Evolutionary conservation across 2,113 vertebrate species (phyloP).

Genomic region (Micromys minutus): DNA sequence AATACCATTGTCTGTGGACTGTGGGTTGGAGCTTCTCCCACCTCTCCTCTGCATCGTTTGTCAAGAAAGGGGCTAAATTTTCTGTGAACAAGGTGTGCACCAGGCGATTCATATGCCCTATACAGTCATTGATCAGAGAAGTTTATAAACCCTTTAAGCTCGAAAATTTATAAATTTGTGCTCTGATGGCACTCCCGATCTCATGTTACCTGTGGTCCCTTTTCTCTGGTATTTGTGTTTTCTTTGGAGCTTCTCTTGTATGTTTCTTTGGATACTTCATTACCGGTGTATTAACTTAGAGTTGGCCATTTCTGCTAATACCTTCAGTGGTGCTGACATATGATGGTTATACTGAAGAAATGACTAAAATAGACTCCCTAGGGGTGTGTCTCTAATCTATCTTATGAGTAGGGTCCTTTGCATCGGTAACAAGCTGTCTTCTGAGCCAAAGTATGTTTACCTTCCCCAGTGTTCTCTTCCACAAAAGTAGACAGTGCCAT

Average conservation of each 20-base stretch:
- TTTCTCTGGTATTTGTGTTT: not conserved
- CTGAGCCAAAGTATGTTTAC: not conserved
- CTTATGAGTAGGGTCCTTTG: not conserved
- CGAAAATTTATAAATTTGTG: constrained; percentile 30
- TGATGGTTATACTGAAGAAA: not conserved
- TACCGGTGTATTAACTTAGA: not conserved
- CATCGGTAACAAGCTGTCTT: not conserved
- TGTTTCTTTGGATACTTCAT: not conserved
- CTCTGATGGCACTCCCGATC: not conserved
- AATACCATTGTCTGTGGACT: not conserved
- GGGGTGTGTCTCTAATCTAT: not conserved
- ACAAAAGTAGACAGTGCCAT: constrained; percentile 4
- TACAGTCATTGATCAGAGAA: not conserved
- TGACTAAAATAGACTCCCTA: not conserved
- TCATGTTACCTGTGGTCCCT: not conserved
- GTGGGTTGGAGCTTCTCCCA: not conserved
- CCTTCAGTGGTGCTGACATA: not conserved
- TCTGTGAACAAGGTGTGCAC: not conserved
- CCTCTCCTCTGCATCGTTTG: not conserved
- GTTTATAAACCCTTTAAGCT: not conserved
- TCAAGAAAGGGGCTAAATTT: too few relatives aligned
- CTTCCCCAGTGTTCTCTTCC: not conserved
- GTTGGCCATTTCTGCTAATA: not conserved
- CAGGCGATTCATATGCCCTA: not conserved
- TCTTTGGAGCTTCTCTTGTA: not conserved